Evolutionary conservation across 2,888 invertebrate species (phyloP), one percentile per base, ranked within the genome.

Genomic region (Drosophila anomalipes): DNA sequence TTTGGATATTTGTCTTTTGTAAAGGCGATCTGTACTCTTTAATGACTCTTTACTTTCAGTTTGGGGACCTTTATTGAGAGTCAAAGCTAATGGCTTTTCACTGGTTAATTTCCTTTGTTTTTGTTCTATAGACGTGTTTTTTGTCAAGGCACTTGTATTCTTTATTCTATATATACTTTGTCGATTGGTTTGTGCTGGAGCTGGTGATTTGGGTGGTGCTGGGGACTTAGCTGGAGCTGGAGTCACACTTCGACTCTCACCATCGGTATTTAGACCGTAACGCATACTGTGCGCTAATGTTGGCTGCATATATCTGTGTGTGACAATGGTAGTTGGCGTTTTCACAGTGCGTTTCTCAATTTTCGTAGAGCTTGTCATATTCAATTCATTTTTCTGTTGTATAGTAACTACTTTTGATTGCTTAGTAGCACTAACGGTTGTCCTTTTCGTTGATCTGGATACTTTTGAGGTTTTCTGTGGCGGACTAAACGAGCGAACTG

Each of bases 301-400:
- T 1, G 95, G 95, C 76, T 94, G 94, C 95, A 95, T 95, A 78
- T 95, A 95, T 52, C 95, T 94, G 84, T 94, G 94, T 30, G 92
- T 78, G 30, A 78, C 81, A 56, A 64, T 61, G 4, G 82, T 74
- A 41, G 81, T 85, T 6, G 90, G 86, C 6, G 91, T 91, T 65
- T 75, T 86, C 19, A 77, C 53, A n/a, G n/a, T 47, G 28, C 65
- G 54, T 67, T 56, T 60, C 47, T 77, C 49, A 22, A 54, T 26
- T 37, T 52, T 69, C 14, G 52, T 67, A 9, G 53, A 58, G 26
- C 51, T 71, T 37, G 70, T 81, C 16, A 41, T 60, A 12, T 63
- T 53, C 33, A 60, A 52, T 59, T 83, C 80, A 35, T 57, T 73
- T 63, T 82, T 68, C 19, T 70, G 33, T 60, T 70, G 59, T 56